A percentile compares a stretch with the other conserved stretches of the same genome.
Evolutionary conservation across 2,113 vertebrate species (phyloP).

Genomic region (Zootoca vivipara): DNA sequence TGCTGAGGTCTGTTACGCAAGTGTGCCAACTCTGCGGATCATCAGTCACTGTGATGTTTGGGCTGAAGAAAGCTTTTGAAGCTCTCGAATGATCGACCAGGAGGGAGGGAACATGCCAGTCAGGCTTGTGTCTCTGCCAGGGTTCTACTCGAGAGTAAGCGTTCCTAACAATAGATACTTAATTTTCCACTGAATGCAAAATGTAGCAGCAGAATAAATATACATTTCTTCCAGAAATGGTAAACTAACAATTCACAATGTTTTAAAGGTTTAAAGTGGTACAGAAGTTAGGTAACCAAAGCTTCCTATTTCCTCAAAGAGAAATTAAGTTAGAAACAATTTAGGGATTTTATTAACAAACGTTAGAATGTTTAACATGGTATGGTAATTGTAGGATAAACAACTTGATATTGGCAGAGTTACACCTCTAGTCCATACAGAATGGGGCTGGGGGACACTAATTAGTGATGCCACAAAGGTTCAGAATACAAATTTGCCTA

Average conservation of each 20-base stretch:
- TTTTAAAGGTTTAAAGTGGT: not conserved
- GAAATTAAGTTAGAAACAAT: not conserved
- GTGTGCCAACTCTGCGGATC: too few relatives aligned
- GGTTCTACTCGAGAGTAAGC: too few relatives aligned
- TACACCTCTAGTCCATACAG: not conserved
- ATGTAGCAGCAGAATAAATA: not conserved
- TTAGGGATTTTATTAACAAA: not conserved
- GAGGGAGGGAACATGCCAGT: too few relatives aligned
- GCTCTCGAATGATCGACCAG: too few relatives aligned
- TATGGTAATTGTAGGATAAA: not conserved
- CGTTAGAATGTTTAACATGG: not conserved
- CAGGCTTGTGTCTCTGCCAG: too few relatives aligned
- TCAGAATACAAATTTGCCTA: too few relatives aligned
- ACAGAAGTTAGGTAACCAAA: not conserved
- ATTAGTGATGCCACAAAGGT: too few relatives aligned
- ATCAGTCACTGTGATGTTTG: too few relatives aligned
- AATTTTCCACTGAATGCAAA: not conserved
- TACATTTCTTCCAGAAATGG: not conserved
- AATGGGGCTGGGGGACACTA: not conserved
- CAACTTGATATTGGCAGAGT: not conserved
- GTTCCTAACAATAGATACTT: not conserved
- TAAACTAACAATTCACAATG: not conserved
- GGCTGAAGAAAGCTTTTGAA: too few relatives aligned
- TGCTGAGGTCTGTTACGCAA: too few relatives aligned
- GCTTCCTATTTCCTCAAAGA: not conserved